Percentiles rank a stretch among this genome's conserved stretches.
Evolutionary conservation across 2,113 vertebrate genomes (phyloP).

Genomic region (Tichodroma muraria): DNA sequence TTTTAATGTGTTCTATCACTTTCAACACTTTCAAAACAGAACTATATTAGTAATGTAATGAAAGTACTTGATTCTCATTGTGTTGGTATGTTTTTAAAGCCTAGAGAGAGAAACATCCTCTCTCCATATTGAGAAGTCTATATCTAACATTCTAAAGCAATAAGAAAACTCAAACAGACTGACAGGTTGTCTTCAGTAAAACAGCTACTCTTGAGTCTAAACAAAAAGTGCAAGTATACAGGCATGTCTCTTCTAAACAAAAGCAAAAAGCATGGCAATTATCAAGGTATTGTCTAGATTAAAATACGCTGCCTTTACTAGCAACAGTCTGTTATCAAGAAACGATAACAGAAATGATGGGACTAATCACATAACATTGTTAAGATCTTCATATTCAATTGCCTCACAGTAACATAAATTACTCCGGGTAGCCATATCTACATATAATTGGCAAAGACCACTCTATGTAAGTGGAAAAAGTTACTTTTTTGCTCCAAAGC

Average conservation of each 20-base stretch:
- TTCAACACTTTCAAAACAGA: neutral
- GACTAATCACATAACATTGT: neutral
- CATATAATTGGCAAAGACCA: rapidly evolving
- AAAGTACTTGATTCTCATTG: neutral
- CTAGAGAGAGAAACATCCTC: neutral
- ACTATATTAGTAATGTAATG: neutral
- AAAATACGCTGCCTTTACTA: neutral
- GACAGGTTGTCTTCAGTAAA: neutral
- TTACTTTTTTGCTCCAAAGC: neutral
- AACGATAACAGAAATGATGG: neutral
- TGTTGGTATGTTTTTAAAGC: neutral
- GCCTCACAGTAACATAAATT: neutral
- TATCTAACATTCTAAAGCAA: neutral
- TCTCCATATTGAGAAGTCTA: neutral
- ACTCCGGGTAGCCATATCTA: neutral
- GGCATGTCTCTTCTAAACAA: neutral
- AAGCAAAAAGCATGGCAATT: neutral
- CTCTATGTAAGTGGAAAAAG: neutral
- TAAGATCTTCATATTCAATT: neutral
- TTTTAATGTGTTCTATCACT: neutral
- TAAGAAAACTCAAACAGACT: neutral
- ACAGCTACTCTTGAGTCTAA: neutral
- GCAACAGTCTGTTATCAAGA: neutral
- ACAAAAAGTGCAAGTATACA: neutral
- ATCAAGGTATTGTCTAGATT: neutral